phyloP scores from a whole-genome alignment of 2,888 invertebrate genomes.

The Horisme vitalbata region DNA sequence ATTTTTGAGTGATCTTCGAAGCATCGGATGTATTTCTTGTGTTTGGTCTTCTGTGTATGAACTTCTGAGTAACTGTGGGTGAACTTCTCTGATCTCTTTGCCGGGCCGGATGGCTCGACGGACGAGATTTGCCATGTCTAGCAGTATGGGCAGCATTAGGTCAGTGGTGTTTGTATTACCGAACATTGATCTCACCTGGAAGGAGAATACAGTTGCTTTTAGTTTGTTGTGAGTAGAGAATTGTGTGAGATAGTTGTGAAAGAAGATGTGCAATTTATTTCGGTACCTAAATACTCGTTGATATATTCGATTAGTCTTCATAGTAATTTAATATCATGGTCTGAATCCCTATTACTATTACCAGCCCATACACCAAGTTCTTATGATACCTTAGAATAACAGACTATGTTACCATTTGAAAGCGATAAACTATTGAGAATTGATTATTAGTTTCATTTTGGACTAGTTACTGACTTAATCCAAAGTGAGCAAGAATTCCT shows the following conservation, averaged over 20 bases:
- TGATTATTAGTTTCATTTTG: background rate
- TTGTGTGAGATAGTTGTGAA: background rate
- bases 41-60: constrained; percentile 57
- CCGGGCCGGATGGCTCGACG: constrained; percentile 73
- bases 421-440: too few relatives aligned
- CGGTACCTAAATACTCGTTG: too few relatives aligned
- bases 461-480: background rate
- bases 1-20: constrained; percentile 9
- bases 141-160: constrained; percentile 84
- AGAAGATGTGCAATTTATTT: background rate
- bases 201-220: constrained; percentile 35
- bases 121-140: constrained; percentile 85
- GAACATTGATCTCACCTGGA: constrained; percentile 84
- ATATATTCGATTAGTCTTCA: too few relatives aligned
- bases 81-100: constrained; percentile 62
- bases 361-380: too few relatives aligned
- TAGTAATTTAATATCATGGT: too few relatives aligned
- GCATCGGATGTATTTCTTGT: background rate
- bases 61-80: constrained; percentile 48
- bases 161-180: constrained; percentile 81
- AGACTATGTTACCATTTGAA: too few relatives aligned
- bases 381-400: too few relatives aligned
- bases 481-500: too few relatives aligned
- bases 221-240: constrained; percentile 6
- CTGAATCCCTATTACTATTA: too few relatives aligned